Evolutionary conservation across 1,140 invertebrate species (phyloP), one percentile per base, ranked within the genome.

Genomic region (Drosophila yakuba): DNA sequence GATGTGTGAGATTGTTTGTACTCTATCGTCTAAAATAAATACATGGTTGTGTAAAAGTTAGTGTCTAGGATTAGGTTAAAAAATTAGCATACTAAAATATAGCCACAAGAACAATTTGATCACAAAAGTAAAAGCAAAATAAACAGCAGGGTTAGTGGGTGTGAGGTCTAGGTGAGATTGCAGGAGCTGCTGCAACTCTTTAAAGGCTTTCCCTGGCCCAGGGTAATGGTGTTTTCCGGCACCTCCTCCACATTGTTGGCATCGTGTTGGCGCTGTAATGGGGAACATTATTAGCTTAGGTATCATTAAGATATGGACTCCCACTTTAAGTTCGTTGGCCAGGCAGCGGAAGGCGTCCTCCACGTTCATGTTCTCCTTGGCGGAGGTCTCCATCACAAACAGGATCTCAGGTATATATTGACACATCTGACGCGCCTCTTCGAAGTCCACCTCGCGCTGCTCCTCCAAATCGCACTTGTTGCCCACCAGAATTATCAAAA

Each of bases 301-400:
- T 28, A 11, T 14, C 20, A 15, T 32, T 14, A 10, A 12, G 7
- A 20, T 4, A 1, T 10, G 10, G 2, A 8, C 15, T 8, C 32
- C 14, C 93, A 97, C 96, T 94, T 97, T 97, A 45, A 97, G 93
- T 93, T 98, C 97, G 32, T 96, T 96, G 63, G 97, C 97, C 91
- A 98, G 94, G 74, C 95, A 97, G 60, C 97, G 94, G 93, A 98
- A 98, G 71, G 97, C 96, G 80, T 97, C 96, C 92, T 98, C 97
- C 68, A 98, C 96, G 93, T 98, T 98, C 44, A 96, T 97, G 83
- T 98, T 97, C 84, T 97, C 97, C 93, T 98, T 98, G 52, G 97
- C 98, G 72, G 97, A 98, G 8, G 97, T 97, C 93, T 98, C 97
- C 93, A 98, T 94, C 12, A 97, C 95, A 92, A 96, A 95, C 86